These are phyloP conservation scores for Tetragonula clypearis DNA, from an alignment of 1,140 invertebrate species.

Conservation along the genomic window DNA sequence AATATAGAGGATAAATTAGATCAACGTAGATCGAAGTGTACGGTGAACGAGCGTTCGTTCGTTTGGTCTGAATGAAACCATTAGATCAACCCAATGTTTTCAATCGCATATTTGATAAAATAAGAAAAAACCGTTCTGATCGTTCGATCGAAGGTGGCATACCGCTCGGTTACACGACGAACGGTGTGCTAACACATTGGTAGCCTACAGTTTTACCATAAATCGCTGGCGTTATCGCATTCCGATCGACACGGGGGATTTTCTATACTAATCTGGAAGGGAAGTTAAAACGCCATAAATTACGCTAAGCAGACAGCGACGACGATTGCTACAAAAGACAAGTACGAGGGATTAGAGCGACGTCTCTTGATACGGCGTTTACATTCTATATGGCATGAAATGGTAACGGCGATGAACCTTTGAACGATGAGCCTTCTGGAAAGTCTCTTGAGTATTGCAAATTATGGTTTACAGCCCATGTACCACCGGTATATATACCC, in stretches of 20 bases:
- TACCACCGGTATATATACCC: too few relatives aligned
- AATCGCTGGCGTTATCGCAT: conserved; percentile 27
- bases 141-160: too few relatives aligned
- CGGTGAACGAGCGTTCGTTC: too few relatives aligned
- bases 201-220: not conserved
- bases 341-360: conserved; percentile 40
- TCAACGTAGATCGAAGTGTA: too few relatives aligned
- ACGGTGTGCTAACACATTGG: not conserved
- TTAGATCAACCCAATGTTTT: too few relatives aligned
- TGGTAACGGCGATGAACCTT: conserved; percentile 17
- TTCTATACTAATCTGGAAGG: conserved; percentile 39
- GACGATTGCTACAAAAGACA: conserved; percentile 25
- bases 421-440: conserved; percentile 7
- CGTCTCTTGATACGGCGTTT: conserved; percentile 46
- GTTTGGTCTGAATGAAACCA: too few relatives aligned
- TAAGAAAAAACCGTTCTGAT: too few relatives aligned
- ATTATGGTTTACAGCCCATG: too few relatives aligned
- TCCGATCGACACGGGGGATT: conserved; percentile 38
- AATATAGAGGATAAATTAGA: too few relatives aligned
- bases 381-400: not conserved
- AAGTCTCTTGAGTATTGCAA: not conserved
- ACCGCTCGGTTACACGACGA: fast-evolving
- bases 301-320: conserved; percentile 1
- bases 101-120: too few relatives aligned
- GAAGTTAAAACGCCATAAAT: conserved; percentile 53